Conservation (phyloP, 2,797 vertebrate genomes). For the Melanogrammus aeglefinus region DNA sequence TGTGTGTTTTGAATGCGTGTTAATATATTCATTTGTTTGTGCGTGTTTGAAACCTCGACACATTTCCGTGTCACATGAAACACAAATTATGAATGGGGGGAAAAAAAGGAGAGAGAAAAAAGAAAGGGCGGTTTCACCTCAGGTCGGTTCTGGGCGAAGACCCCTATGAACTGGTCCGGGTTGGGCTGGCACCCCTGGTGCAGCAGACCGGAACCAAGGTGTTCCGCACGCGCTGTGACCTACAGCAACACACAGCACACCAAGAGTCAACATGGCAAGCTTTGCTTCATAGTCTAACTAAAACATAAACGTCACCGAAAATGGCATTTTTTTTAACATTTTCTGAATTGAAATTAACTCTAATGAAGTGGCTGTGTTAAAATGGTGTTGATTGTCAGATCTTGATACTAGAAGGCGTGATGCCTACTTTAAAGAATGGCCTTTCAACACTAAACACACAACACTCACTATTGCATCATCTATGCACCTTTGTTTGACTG, state of each 20-base stretch:
- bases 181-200: slow-evolving; percentile 85
- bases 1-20: no score
- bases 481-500: background rate
- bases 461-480: background rate
- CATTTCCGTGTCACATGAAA: no score
- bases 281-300: background rate
- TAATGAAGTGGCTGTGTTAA: background rate
- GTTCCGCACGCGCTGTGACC: slow-evolving; percentile 88
- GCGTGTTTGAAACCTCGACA: no score
- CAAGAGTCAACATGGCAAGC: background rate
- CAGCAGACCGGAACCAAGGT: slow-evolving; percentile 92
- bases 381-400: background rate
- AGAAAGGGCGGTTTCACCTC: slow-evolving; percentile 75
- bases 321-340: background rate
- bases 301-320: background rate
- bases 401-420: no score
- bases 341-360: background rate
- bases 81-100: background rate
- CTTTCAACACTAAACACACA: no score
- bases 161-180: slow-evolving; percentile 88
- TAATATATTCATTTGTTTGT: no score
- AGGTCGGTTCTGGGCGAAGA: slow-evolving; percentile 97
- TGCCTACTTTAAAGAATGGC: no score
- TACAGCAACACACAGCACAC: slow-evolving; percentile 43
- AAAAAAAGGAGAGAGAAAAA: background rate